Base-by-base conservation (phyloP, 2,888 invertebrate genomes). In the Furcula furcula region DNA sequence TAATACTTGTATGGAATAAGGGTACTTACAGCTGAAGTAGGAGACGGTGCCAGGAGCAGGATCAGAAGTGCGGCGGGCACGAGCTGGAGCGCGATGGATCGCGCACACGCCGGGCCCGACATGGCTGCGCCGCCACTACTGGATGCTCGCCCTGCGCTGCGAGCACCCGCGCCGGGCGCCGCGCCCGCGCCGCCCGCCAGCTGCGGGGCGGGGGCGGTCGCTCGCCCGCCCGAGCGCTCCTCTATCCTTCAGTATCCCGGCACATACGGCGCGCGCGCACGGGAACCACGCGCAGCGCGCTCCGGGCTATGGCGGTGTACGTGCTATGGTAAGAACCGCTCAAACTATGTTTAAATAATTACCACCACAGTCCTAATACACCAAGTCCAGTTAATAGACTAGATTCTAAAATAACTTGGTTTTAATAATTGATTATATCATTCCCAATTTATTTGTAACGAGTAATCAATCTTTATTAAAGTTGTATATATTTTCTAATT, bases 191-290 rank as follows among this genome's bases (percentile, higher is more conserved):
- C 62, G 49, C 52, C 45, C 44, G 56, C 55, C 50, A 34, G 36
- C 49, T 35, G 71, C 65, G 76, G 74, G 75, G 79, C 71, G 77
- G 80, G 81, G 76, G 82, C 65, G 69, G 47, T 55, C 70, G 49
- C 56, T 44, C 72, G 62, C 67, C 73, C 67, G 75, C 71, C 76
- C 75, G 76, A 73, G 55, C 75, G 55, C 79, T 77, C 79, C 76
- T 73, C 80, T 63, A 70, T 79, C 83, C 84, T 73, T 79, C 84
- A 86, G 86, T 87, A 79, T 87, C 88, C 87, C 86, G 85, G 76
- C 79, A 77, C 72, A 69, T 74, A 83, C 87, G 69, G 84, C 85
- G 85, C 84, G 87, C 86, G 87, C 87, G 87, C 86, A 85, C 87
- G 82, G 85, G 84, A 87, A 63, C 68, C 68, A 65, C 61, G 83